Evolutionary conservation across 2,113 vertebrate species (phyloP), one percentile per base, ranked within the genome.

Genomic region (Cynopterus brachyotis): DNA sequence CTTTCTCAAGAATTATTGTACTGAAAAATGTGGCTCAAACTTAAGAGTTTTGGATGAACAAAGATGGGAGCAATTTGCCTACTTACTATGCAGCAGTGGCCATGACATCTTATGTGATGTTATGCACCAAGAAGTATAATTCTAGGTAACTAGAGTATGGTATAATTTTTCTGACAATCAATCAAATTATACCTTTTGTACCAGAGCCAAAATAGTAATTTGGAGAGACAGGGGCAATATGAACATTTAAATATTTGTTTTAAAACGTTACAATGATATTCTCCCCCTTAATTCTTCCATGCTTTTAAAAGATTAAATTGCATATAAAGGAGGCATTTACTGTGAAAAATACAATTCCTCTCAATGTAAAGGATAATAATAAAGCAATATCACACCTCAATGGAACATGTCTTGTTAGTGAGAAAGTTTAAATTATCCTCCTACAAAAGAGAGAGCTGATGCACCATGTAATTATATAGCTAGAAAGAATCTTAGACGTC

Each of bases 241-340:
- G 64, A 76, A 76, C 9, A 84, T 91, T 92, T 84, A 93, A 96
- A 76, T 64, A 91, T 90, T 93, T 96, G 32, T 82, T 93, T 88
- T 55, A 91, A 88, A 87, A 80, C 92, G 73, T 80, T 62, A 89
- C 19, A 66, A 1, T 40, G n/a, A 92, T 47, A 50, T 85, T 20
- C 47, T 30, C 2, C 0, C 17, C 17, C 45, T 35, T 15, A 37
- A 10, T 62, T 89, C 24, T 1, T 88, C n/a, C n/a, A 30, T 35
- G 42, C 22, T 80, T 95, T 69, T 45, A 42, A 88, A 88, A 91
- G 19, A 80, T 5, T 53, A 28, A 78, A 82, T 35, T 94, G 20
- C 69, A 72, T 66, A 84, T 62, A 82, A 95, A 82, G 35, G 45
- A 94, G 57, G 28, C 0, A 40, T 70, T 78, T 81, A 37, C 42